These are phyloP conservation scores for Panthera tigris DNA, from an alignment of 2,113 vertebrate species.

Conservation along the genomic window DNA sequence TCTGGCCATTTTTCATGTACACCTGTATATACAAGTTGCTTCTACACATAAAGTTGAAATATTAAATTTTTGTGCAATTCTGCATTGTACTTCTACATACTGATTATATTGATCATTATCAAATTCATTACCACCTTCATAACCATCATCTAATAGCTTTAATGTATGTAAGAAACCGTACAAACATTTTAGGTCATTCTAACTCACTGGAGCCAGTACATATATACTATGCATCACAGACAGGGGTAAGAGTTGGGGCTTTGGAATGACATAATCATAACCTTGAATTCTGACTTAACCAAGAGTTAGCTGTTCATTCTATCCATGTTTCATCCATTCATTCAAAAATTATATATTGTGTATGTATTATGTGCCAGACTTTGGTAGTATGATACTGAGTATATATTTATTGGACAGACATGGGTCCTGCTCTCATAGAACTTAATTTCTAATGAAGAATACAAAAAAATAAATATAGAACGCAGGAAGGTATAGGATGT, in stretches of 20 bases:
- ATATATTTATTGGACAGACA: background rate
- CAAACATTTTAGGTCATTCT: background rate
- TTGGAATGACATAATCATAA: background rate
- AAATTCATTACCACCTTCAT: background rate
- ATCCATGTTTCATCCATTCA: background rate
- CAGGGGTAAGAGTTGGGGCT: background rate
- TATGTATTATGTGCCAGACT: background rate
- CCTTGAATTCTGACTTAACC: background rate
- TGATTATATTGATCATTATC: background rate
- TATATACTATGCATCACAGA: background rate
- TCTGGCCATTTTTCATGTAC: background rate
- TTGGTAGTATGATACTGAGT: background rate
- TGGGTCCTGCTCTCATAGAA: background rate
- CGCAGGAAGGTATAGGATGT: fast-evolving
- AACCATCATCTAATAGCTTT: background rate
- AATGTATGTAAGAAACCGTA: background rate
- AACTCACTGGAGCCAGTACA: background rate
- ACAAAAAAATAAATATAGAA: background rate
- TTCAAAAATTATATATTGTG: background rate
- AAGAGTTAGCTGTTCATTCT: background rate
- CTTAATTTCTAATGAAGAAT: background rate
- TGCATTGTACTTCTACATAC: background rate
- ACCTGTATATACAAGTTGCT: background rate
- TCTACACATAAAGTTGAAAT: background rate
- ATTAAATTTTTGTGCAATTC: background rate